Base-by-base conservation (phyloP, 2,888 invertebrate species). In the Creontiades dilutus region DNA sequence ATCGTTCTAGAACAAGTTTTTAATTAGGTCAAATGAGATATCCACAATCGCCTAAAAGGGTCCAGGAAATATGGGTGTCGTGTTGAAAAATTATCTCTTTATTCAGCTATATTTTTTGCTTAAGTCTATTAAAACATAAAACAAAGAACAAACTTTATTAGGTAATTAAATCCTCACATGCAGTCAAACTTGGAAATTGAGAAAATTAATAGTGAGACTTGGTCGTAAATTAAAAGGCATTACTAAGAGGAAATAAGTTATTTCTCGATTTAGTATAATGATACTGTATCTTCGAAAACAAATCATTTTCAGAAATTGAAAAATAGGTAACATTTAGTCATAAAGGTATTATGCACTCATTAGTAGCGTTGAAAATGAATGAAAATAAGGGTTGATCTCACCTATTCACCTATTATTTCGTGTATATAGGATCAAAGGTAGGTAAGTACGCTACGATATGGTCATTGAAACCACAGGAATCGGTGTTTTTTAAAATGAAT, bases 71-170 rank as follows among this genome's bases (percentile, higher is more conserved):
- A 89, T 37, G 37, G 48, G 55, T 55, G 16, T 47, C 48, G 48
- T 75, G 89, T 89, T 89, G 89, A 89, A 89, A 89, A 89, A 89
- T 84, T 89, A 89, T 89, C 76, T 89, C 89, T 89, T 89, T 89
- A 89, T 89, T 88, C 55, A 28, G 80, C 88, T 88, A 88, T 78
- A 16, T 89, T 80, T 87, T 82, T 84, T 55, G 68, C 89, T 89
- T 89, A 89, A 82, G n/a, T 61, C 89, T 89, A 89, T 86, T 14
- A 89, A 80, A 82, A 81, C 75, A 75, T 13, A 82, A 52, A 82
- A 52, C 19, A 16, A 19, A 47, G 12, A 82, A 82, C 13, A 55
- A 37, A 37, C 7, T 7, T n/a, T 13, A 19, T 46, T 46, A 46
- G 37, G 48, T 14, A 23, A 48, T 16, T 55, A 19, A 82, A 82